Percentiles rank a stretch among this genome's conserved stretches.
Evolutionary conservation across 2,797 vertebrate species (phyloP).

Genomic region (Peromyscus nudipes): DNA sequence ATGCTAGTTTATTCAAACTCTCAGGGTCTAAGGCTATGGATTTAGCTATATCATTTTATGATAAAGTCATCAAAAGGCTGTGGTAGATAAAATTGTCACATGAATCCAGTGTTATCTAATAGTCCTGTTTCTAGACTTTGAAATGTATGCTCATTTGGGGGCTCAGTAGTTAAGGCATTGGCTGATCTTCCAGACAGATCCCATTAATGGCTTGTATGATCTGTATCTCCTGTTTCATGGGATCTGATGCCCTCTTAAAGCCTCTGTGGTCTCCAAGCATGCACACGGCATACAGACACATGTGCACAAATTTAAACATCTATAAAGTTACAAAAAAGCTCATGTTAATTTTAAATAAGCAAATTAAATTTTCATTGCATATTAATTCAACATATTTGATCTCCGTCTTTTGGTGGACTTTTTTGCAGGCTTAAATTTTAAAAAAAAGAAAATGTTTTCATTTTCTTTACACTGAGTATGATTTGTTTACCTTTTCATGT

Average conservation of each 20-base stretch:
- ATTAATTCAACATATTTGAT: neutral
- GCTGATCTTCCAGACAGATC: neutral
- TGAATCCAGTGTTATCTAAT: neutral
- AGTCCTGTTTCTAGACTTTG: neutral
- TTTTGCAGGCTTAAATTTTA: neutral
- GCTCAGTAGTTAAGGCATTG: neutral
- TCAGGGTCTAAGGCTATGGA: neutral
- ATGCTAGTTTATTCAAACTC: neutral
- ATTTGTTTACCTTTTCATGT: neutral
- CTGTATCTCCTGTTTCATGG: neutral
- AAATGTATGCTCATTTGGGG: neutral
- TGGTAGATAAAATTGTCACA: neutral
- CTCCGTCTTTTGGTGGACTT: neutral
- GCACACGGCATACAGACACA: neutral
- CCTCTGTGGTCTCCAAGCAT: neutral
- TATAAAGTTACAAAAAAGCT: no score
- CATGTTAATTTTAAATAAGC: neutral
- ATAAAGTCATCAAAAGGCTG: neutral
- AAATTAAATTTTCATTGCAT: neutral
- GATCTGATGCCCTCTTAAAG: neutral
- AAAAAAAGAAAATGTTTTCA: neutral
- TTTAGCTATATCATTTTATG: neutral
- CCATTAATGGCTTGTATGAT: no score
- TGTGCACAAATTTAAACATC: neutral
- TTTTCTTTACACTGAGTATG: neutral